Base-by-base conservation (phyloP, 1,140 invertebrate species). In the Dreissena rostriformis region DNA sequence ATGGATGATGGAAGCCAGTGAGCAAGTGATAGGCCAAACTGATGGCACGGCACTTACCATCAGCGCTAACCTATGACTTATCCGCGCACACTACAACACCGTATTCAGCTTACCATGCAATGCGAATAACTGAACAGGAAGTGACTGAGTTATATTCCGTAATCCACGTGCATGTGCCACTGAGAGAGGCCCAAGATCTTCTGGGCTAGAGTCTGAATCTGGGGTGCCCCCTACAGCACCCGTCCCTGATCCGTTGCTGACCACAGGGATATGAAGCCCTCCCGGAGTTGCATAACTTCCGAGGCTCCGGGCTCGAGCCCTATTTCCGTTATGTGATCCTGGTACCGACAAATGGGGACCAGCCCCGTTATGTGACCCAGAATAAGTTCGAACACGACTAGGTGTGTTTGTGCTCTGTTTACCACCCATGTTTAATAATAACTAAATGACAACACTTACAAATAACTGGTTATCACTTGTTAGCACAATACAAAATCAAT, bases 191-290 rank as follows among this genome's bases (percentile, higher is more conserved):
- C 24, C 75, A 15, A 66, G 29, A 65, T 92, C 91, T n/a, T 90
- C 91, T 14, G 91, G 91, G 76, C 91, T 92, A 17, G 91, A 90
- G 76, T 92, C 91, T n/a, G 91, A 92, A 79, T 92, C 91, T 24
- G 91, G 91, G 39, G 90, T 90, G 61, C 87, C 85, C 76, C 86
- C 88, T 82, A 87, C 91, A 81, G 86, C 88, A 85, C 87, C 91
- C 67, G 82, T 85, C 74, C 85, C 84, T 15, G 87, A 86, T 65
- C 88, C 89, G 76, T 89, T 90, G 61, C 88, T 83, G 63, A 87
- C 81, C 66, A 67, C 82, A 26, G 91, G 90, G 70, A 92, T 91
- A 66, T 85, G 85, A 61, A 91, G 65, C 11, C 87, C 83, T 61
- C 85, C 28, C 26, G 90, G 86, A 66, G 87, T 63, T 17, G 86